Percentiles rank a stretch among this genome's conserved stretches.
phyloP scores from a whole-genome alignment of 2,797 vertebrate genomes.

The Karalla daura region DNA sequence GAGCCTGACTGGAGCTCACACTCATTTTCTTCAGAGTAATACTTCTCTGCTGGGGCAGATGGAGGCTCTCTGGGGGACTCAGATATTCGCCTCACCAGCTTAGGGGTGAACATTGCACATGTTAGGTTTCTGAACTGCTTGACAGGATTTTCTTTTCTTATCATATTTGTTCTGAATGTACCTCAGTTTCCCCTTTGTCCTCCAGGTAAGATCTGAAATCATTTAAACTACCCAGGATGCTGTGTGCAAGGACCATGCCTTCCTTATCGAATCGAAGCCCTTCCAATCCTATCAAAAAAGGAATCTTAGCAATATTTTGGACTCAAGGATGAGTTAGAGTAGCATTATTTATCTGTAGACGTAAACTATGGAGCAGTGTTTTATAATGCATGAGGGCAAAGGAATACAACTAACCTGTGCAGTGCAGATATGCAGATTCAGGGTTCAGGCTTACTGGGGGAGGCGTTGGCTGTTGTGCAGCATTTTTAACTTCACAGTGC shows the following conservation, averaged over 20 bases:
- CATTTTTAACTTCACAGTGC: constrained; percentile 53
- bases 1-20: constrained; percentile 34
- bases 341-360: background rate
- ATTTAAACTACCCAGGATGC: constrained; percentile 89
- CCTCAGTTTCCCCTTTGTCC: constrained; percentile 84
- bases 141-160: background rate
- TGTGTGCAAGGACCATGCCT: constrained; percentile 88
- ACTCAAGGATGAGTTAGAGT: background rate
- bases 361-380: background rate
- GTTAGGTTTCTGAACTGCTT: background rate
- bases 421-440: constrained; percentile 56
- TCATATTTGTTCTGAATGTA: constrained; percentile 44
- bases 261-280: constrained; percentile 70
- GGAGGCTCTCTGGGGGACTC: constrained; percentile 16
- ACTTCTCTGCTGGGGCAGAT: constrained; percentile 28
- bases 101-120: constrained; percentile 9
- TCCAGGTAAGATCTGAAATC: constrained; percentile 87
- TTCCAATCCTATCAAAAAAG: constrained; percentile 60
- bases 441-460: constrained; percentile 54
- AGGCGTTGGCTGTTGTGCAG: constrained; percentile 54
- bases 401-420: constrained; percentile 75
- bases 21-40: constrained; percentile 3
- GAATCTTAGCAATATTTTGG: background rate
- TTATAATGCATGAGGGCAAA: background rate
- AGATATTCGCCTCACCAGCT: constrained; percentile 83